Base-by-base conservation (phyloP, 2,888 invertebrate species). In the Drosophila melanosoma region DNA sequence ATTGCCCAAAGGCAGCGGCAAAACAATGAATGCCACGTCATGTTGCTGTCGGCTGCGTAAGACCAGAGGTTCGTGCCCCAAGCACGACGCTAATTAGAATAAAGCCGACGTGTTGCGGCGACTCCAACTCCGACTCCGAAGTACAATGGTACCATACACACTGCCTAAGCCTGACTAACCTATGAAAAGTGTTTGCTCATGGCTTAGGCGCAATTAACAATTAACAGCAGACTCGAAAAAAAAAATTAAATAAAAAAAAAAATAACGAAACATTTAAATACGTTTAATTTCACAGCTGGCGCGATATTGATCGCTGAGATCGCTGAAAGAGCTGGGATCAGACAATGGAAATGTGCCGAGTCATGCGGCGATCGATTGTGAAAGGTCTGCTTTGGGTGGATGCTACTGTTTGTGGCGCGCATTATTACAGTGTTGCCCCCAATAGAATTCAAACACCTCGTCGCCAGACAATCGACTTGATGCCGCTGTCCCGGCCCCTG, bases 21-120 rank as follows among this genome's bases (percentile, higher is more conserved):
- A 26, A n/a, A 29, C 40, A 57, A 42, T 42, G 54, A 68, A 59
- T 74, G 83, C 74, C 72, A 51, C 74, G 81, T 88, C 86, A 88
- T 87, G 80, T 57, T 59, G 64, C 29, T 69, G 62, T 33, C 20
- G 63, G 48, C 68, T 81, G 90, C 59, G 59, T 60, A 60, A 87
- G 79, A 85, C 86, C 81, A 74, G 85, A 76, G 77, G 72, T 76
- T 63, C 61, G 57, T 54, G 79, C 72, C 71, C 74, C 75, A 53
- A 66, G 75, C 80, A 76, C 76, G 61, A 77, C 87, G 91, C 90
- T 90, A 91, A 90, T 90, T 90, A 90, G 91, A 91, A 90, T 91
- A 90, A 79, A 77, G 80, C 78, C 79, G 79, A 63, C 70, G 59
- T 40, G 40, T 40, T 40, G 40, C 40, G 40, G n/a, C 40, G 40